Conservation (phyloP, 1,140 invertebrate species). For the Drosophila ogumai region DNA sequence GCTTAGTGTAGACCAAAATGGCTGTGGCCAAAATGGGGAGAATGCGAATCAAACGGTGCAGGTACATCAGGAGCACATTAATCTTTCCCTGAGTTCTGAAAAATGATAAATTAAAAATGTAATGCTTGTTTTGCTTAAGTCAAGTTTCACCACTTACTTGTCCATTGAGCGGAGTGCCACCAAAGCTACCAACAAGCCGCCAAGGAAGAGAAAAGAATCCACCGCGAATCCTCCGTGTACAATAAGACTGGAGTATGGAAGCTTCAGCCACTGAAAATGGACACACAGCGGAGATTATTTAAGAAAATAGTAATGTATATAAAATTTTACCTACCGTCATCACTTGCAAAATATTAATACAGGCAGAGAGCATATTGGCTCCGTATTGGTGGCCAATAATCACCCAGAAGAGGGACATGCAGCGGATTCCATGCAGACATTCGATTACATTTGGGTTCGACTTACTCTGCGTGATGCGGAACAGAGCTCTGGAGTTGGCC, state of each 20-base stretch:
- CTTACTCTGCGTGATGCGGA: conserved; percentile 28
- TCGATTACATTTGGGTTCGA: conserved; percentile 68
- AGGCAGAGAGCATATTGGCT: not conserved
- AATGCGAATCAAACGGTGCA: conserved; percentile 4
- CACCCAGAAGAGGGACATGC: conserved; percentile 88
- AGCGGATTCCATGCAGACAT: conserved; percentile 86
- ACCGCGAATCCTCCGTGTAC: conserved; percentile 87
- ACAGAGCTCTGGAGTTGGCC: conserved; percentile 37
- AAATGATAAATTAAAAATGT: not conserved
- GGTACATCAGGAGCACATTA: not conserved
- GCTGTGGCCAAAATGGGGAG: not conserved
- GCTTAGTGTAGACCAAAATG: conserved; percentile 9
- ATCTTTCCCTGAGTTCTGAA: not conserved
- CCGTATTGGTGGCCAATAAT: conserved; percentile 86
- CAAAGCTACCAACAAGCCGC: conserved; percentile 88
- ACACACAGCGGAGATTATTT: not conserved
- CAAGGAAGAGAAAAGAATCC: conserved; percentile 89
- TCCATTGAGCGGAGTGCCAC: conserved; percentile 88
- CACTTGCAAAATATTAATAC: not conserved
- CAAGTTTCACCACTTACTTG: conserved; percentile 83
- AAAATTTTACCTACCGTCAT: not conserved
- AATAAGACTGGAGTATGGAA: conserved; percentile 86
- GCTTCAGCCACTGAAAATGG: conserved; percentile 64
- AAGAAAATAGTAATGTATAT: not conserved
- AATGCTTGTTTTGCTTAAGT: not conserved